Percentiles rank a stretch among this genome's conserved stretches.
These are phyloP conservation scores for Pterois miles DNA, from an alignment of 2,797 vertebrate species.

Conservation along the genomic window DNA sequence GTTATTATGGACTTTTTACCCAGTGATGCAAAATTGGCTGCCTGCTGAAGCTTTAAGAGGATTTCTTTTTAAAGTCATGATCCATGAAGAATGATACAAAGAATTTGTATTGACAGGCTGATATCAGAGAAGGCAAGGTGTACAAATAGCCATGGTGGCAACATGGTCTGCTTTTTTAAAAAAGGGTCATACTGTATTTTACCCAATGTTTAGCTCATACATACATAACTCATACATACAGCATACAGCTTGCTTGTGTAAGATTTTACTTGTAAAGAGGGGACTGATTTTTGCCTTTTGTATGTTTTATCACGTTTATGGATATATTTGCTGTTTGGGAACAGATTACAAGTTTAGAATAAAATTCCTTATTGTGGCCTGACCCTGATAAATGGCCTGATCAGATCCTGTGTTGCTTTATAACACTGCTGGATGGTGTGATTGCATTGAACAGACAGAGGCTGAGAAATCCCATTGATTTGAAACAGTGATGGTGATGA, in stretches of 20 bases:
- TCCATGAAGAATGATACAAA: not conserved
- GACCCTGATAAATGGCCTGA: not conserved
- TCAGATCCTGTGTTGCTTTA: not conserved
- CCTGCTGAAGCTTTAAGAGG: not conserved
- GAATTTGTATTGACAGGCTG: not conserved
- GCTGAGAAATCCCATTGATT: no score
- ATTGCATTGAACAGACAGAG: not conserved
- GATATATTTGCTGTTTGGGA: not conserved
- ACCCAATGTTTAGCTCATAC: no score
- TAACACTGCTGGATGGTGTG: not conserved
- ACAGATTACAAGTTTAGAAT: not conserved
- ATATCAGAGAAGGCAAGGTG: not conserved
- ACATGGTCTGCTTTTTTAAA: not conserved
- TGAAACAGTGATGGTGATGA: no score
- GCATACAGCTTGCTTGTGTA: not conserved
- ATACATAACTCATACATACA: no score
- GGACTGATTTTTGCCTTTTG: not conserved
- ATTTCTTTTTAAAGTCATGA: not conserved
- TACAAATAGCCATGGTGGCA: not conserved
- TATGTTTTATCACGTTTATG: not conserved
- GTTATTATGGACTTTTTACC: no score
- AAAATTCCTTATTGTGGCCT: not conserved
- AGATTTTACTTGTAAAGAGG: not conserved
- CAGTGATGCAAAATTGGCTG: no score
- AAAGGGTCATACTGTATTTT: not conserved